These are phyloP conservation scores for Clitarchus hookeri DNA, from an alignment of 2,888 invertebrate genomes.

Conservation along the genomic window DNA sequence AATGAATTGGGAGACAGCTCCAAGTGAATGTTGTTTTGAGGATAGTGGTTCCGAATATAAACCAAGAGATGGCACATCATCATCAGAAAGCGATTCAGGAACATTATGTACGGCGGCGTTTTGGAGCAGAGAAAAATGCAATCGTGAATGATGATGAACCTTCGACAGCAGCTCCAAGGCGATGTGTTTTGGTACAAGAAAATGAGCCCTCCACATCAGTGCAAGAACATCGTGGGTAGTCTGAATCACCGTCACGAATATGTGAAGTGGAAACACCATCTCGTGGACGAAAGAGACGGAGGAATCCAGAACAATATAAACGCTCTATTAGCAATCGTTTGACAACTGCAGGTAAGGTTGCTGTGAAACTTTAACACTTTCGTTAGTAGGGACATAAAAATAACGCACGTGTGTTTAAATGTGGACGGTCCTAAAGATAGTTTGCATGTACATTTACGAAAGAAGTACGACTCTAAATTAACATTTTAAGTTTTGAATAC, in stretches of 20 bases:
- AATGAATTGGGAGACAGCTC: neutral
- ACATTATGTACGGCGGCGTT: neutral
- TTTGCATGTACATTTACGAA: no score
- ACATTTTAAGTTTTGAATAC: no score
- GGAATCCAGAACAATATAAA: conserved; percentile 26
- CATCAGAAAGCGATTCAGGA: neutral
- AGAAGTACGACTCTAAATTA: no score
- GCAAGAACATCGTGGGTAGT: no score
- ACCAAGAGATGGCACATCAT: neutral
- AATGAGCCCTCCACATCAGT: conserved; percentile 20
- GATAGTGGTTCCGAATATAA: conserved; percentile 17
- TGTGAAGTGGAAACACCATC: neutral
- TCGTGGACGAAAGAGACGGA: conserved; percentile 21
- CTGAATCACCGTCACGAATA: no score
- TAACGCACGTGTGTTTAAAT: no score
- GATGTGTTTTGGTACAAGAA: neutral
- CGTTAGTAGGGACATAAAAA: no score
- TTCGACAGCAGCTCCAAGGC: neutral
- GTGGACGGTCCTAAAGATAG: no score
- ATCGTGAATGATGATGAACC: neutral
- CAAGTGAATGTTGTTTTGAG: conserved; percentile 18
- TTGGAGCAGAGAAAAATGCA: neutral
- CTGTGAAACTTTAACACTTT: no score
- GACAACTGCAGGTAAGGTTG: neutral
- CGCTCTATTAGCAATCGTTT: conserved; percentile 23